These are phyloP conservation scores for Neomonachus schauinslandi DNA, from an alignment of 2,113 vertebrate genomes.

Conservation along the genomic window DNA sequence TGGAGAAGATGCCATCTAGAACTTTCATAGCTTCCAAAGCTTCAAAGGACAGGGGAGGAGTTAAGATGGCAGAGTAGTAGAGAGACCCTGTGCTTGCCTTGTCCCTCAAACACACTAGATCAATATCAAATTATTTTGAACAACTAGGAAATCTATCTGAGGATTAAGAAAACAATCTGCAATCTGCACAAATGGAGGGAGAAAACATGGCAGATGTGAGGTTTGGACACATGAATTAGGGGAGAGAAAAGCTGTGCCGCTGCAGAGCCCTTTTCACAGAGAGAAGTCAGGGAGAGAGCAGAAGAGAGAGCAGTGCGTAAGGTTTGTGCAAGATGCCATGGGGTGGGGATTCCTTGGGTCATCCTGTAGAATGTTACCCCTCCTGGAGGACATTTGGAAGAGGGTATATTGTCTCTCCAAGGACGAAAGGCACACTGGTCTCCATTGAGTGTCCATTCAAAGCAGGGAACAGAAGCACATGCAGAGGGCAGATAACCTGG, in stretches of 20 bases:
- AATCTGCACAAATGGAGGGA: background rate
- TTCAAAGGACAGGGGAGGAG: background rate
- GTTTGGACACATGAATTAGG: background rate
- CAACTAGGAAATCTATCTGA: background rate
- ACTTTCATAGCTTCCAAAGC: background rate
- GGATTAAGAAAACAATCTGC: background rate
- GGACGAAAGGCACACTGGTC: background rate
- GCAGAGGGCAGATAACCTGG: background rate
- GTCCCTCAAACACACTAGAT: background rate
- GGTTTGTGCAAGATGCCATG: background rate
- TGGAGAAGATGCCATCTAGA: background rate
- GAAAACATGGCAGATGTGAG: background rate
- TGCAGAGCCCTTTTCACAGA: background rate
- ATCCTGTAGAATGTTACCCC: background rate
- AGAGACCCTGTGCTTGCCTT: background rate
- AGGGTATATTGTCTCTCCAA: background rate
- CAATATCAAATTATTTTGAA: background rate
- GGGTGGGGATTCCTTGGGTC: background rate
- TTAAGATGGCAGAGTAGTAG: background rate
- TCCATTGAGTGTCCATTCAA: background rate
- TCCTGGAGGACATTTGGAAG: background rate
- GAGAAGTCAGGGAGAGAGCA: background rate
- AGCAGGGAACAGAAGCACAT: background rate
- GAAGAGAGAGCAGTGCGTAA: background rate
- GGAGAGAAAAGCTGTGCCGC: background rate